Conservation (phyloP, 2,797 vertebrate species). For the Lycodopsis pacificus region DNA sequence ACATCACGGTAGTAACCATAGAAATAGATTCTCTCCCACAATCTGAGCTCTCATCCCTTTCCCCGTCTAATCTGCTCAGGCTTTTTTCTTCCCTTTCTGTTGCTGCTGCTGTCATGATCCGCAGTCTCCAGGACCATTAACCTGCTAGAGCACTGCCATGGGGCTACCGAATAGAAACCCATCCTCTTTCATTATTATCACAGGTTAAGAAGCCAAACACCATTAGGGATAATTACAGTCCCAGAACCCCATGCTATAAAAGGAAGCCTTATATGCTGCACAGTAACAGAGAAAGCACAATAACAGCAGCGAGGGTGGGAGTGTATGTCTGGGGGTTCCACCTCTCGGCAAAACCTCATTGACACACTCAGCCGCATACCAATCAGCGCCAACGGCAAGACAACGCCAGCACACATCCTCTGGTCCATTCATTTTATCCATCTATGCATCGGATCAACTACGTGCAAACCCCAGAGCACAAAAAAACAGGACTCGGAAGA, state of each 20-base stretch:
- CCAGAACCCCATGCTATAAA: slow-evolving; percentile 65
- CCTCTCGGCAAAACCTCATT: slow-evolving; percentile 76
- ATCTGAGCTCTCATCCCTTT: slow-evolving; percentile 73
- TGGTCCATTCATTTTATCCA: slow-evolving; percentile 59
- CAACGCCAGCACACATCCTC: slow-evolving; percentile 56
- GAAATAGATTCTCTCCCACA: slow-evolving; percentile 77
- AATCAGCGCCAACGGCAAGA: slow-evolving; percentile 74
- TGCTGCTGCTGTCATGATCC: slow-evolving; percentile 73
- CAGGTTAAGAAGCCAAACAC: slow-evolving; percentile 76
- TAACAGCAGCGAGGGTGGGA: slow-evolving; percentile 69
- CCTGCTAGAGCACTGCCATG: slow-evolving; percentile 63
- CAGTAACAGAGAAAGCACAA: slow-evolving; percentile 67
- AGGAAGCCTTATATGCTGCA: slow-evolving; percentile 64
- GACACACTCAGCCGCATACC: slow-evolving; percentile 81
- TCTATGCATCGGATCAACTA: slow-evolving; percentile 42
- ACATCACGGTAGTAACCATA: slow-evolving; percentile 77
- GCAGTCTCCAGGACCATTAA: slow-evolving; percentile 76
- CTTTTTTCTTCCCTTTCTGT: slow-evolving; percentile 65
- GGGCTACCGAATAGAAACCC: slow-evolving; percentile 65
- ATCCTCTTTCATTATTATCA: slow-evolving; percentile 65
- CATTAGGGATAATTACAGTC: slow-evolving; percentile 69
- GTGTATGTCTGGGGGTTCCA: slow-evolving; percentile 75
- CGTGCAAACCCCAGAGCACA: slow-evolving; percentile 32
- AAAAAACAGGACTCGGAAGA: slow-evolving; percentile 40
- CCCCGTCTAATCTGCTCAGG: slow-evolving; percentile 71